Conservation (phyloP, 37 sponge, comb jelly and placozoan species). For the Dysidea cf. avara region DNA sequence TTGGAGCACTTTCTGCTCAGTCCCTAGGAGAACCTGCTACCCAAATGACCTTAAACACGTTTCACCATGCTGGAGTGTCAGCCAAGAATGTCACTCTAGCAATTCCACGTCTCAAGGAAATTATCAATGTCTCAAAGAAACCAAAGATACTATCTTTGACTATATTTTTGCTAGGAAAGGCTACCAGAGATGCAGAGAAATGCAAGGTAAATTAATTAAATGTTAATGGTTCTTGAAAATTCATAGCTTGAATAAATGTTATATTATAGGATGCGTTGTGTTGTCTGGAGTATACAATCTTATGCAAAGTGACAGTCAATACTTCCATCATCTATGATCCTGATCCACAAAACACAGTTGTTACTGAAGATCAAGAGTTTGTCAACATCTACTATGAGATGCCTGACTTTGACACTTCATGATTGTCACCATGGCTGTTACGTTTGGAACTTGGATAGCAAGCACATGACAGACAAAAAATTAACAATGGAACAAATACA, state of each 20-base stretch:
- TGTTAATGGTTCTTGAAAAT: too few relatives aligned
- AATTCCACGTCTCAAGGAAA: conserved; percentile 97
- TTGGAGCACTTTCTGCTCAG: conserved; percentile 97
- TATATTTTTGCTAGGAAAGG: conserved; percentile 91
- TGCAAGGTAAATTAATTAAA: conserved; percentile 64
- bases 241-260: too few relatives aligned
- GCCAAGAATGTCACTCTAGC: conserved; percentile 99
- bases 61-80: conserved; percentile 99
- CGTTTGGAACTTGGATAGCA: conserved; percentile 96
- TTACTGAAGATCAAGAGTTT: conserved; percentile 98
- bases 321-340: conserved; percentile 99
- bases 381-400: conserved; percentile 99
- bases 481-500: conserved; percentile 99
- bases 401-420: conserved; percentile 96
- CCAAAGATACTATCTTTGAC: conserved; percentile 99
- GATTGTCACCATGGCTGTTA: conserved; percentile 97
- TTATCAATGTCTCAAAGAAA: conserved; percentile 97
- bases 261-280: conserved; percentile 97
- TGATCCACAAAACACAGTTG: conserved; percentile 96
- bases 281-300: conserved; percentile 95
- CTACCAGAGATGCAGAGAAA: conserved; percentile 91
- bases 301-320: conserved; percentile 95
- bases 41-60: conserved; percentile 99
- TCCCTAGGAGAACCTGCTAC: conserved; percentile 98
- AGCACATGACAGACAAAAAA: conserved; percentile 99